Evolutionary conservation across 2,888 invertebrate genomes (phyloP).

Genomic region (Drosophila setosimentum): DNA sequence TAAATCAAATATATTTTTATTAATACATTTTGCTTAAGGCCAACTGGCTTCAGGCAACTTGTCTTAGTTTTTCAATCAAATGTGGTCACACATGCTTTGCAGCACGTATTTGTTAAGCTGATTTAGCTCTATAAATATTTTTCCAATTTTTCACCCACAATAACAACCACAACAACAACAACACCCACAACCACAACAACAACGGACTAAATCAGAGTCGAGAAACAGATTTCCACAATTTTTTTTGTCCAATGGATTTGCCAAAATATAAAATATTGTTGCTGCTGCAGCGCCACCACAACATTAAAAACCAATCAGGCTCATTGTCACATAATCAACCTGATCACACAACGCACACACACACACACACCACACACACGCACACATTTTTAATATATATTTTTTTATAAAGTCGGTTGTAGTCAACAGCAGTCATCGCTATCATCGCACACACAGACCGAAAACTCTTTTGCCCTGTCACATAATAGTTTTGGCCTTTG

Average conservation of each 20-base stretch:
- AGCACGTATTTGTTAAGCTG: slow-evolving; percentile 11
- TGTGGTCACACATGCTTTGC: not conserved
- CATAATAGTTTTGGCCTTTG: slow-evolving; percentile 80
- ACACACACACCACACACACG: slow-evolving; percentile 2
- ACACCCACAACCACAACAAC: not conserved
- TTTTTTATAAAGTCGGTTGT: slow-evolving; percentile 36
- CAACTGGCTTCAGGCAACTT: not conserved
- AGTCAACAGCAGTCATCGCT: slow-evolving; percentile 9
- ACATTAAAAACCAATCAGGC: slow-evolving; percentile 77
- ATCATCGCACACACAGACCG: slow-evolving; percentile 12
- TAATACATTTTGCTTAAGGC: not conserved
- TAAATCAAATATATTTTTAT: not conserved
- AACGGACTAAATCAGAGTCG: not conserved
- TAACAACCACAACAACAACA: not conserved
- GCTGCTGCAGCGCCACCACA: slow-evolving; percentile 18
- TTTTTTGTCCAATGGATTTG: not conserved
- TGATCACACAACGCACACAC: slow-evolving; percentile 20
- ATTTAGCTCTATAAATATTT: not conserved
- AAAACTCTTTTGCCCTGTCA: slow-evolving; percentile 56
- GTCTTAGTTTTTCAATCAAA: not conserved
- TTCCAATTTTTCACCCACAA: not conserved
- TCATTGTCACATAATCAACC: slow-evolving; percentile 75
- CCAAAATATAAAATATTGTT: slow-evolving; percentile 9
- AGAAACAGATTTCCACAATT: not conserved
- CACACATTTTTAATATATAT: slow-evolving; percentile 3